Base-by-base conservation (phyloP, 2,888 invertebrate genomes). In the Autographa pulchrina region DNA sequence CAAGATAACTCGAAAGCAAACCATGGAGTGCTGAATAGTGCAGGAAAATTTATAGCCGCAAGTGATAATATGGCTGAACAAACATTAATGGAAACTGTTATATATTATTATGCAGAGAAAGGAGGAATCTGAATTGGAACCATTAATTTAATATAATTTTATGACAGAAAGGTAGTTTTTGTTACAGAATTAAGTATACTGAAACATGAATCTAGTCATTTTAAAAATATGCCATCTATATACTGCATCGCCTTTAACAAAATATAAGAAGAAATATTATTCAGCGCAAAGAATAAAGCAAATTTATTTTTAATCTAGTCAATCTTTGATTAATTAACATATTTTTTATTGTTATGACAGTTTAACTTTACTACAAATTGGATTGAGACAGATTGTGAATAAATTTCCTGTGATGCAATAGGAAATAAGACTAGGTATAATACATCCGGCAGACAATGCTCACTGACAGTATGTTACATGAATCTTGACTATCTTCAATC, bases 1-100 rank as follows among this genome's bases (percentile, higher is more conserved):
- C 90, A 81, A 88, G 92, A 90, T 92, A 90, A 86, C 81, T 85
- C 62, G 75, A 84, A 78, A 80, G 83, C 86, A 78, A 84, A 81
- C 67, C 74, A 80, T 75, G 77, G 79, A 82, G 85, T 83, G 81
- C 78, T 85, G 84, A 86, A 86, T 85, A 83, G 84, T 84, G 78
- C 62, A 70, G 68, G 75, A 77, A 80, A 88, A 92, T 92, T 91
- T 92, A 92, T 91, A 78, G 86, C 73, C 78, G 62, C 62, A 74
- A 72, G 75, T 85, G 87, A 87, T 90, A 86, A 78, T 77, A 76
- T 70, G 69, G 61, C 70, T 77, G 62, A 75, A 72, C 73, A 77
- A 76, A 74, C 73, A 74, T 63, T 81, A 88, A 86, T 85, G 72
- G 82, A 77, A 79, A 73, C 78, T 73, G 68, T 79, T 82, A 83